A percentile compares a stretch with the other conserved stretches of the same genome.
phyloP scores from a whole-genome alignment of 2,888 invertebrate species.

The Leistus spinibarbis region DNA sequence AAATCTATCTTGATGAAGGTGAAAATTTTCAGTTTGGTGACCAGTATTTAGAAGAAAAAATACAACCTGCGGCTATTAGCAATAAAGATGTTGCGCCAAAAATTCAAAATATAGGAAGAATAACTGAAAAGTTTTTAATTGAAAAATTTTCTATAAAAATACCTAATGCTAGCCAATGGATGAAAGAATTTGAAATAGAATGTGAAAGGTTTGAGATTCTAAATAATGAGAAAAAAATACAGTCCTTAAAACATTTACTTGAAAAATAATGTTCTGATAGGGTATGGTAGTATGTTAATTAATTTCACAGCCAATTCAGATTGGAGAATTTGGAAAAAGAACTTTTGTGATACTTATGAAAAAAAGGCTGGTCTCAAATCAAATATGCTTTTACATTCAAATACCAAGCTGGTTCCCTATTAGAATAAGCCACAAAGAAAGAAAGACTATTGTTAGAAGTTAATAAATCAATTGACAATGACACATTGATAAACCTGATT shows the following conservation, averaged over 20 bases:
- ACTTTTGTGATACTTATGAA: constrained; percentile 37
- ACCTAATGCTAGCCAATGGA: background rate
- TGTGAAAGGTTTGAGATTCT: constrained; percentile 24
- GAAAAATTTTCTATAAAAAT: constrained; percentile 7
- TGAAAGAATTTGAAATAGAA: constrained; percentile 4
- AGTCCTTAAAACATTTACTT: constrained; percentile 29
- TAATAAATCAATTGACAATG: constrained; percentile 19
- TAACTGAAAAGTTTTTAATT: constrained; percentile 8
- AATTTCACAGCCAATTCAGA: constrained; percentile 32
- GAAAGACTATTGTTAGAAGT: constrained; percentile 22
- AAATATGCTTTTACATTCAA: constrained; percentile 30
- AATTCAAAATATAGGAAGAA: constrained; percentile 2
- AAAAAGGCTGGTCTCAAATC: constrained; percentile 40
- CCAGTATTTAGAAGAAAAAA: constrained; percentile 17
- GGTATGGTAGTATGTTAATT: constrained; percentile 38
- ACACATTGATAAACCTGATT: constrained; percentile 24
- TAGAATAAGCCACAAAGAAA: constrained; percentile 31
- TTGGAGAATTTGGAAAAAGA: constrained; percentile 39
- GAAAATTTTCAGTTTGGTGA: constrained; percentile 20
- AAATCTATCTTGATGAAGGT: constrained; percentile 20
- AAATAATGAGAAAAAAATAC: constrained; percentile 36
- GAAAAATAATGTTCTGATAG: constrained; percentile 37
- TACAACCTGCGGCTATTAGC: background rate
- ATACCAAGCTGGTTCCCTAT: constrained; percentile 21
- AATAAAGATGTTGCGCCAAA: background rate